Percentiles rank a stretch among this genome's conserved stretches.
These are phyloP conservation scores for Acrobeloides nanus DNA, from an alignment of 2,888 invertebrate species.

Conservation along the genomic window DNA sequence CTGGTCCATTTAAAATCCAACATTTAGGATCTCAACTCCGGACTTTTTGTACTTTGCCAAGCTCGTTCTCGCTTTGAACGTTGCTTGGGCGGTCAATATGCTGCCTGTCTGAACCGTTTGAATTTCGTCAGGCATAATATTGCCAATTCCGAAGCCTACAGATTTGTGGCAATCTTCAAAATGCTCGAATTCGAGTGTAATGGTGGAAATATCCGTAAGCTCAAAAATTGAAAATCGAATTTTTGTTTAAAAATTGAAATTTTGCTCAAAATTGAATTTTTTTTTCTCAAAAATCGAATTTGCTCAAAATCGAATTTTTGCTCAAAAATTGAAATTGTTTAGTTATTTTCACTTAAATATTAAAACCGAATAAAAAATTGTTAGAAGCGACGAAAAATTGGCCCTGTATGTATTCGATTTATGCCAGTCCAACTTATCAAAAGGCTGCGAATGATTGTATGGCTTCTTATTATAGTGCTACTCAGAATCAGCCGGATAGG, in stretches of 20 bases:
- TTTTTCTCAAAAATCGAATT: background rate
- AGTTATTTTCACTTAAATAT: background rate
- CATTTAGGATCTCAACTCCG: no score
- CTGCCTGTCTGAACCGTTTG: conserved; percentile 1
- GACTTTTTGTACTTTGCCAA: conserved; percentile 2
- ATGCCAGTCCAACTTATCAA: background rate
- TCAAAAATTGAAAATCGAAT: background rate
- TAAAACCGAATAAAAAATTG: background rate
- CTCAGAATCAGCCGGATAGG: background rate
- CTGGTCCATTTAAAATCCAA: no score
- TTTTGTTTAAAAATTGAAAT: background rate
- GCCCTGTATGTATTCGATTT: background rate
- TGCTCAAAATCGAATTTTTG: background rate
- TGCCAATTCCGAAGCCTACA: background rate
- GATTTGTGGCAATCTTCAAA: conserved; percentile 4
- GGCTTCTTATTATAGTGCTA: background rate
- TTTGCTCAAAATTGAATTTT: background rate
- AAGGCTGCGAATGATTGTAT: conserved; percentile 3
- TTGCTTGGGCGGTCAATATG: background rate
- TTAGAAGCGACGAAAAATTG: conserved; percentile 4
- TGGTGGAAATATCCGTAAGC: conserved; percentile 4
- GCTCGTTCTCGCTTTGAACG: conserved; percentile 2
- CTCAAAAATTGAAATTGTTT: background rate
- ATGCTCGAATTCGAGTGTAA: conserved; percentile 9
- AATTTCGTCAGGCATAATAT: conserved; percentile 4